Evolutionary conservation across 2,797 vertebrate genomes (phyloP).

Genomic region (Limnodromus scolopaceus): DNA sequence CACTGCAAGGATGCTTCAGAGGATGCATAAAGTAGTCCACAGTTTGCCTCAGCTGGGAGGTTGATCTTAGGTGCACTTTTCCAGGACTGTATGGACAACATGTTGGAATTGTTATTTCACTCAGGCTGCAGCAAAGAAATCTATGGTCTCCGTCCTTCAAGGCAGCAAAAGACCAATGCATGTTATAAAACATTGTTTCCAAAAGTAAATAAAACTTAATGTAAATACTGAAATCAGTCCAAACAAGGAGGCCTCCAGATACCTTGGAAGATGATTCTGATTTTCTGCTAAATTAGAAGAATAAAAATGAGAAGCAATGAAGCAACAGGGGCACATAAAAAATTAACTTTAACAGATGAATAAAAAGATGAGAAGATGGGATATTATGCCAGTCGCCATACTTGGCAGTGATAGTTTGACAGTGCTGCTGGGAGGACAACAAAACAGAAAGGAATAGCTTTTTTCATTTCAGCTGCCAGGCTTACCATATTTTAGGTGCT

Average conservation of each 20-base stretch:
- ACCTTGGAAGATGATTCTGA: background rate
- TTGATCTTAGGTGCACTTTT: background rate
- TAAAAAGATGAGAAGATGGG: slow-evolving; percentile 13
- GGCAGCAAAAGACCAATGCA: background rate
- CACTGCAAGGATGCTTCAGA: background rate
- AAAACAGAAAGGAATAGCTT: background rate
- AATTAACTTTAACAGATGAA: background rate
- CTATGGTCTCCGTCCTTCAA: background rate
- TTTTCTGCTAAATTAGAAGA: slow-evolving; percentile 23
- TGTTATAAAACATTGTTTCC: background rate
- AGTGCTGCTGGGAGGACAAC: slow-evolving; percentile 7
- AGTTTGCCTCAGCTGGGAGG: background rate
- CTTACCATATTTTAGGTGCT: background rate
- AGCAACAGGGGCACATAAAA: background rate
- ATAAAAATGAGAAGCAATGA: background rate
- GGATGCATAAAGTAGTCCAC: background rate
- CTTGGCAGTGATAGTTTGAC: slow-evolving; percentile 1
- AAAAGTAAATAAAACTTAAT: background rate
- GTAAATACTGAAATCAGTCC: background rate
- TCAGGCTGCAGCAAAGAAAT: background rate
- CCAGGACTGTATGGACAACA: background rate
- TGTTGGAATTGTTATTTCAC: background rate
- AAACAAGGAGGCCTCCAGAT: background rate
- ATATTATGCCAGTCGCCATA: background rate
- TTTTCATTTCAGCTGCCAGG: slow-evolving; percentile 22